Percentiles rank a stretch among this genome's conserved stretches.
Conservation (phyloP, 1,140 invertebrate genomes). For the Neodiprion pinetum region DNA sequence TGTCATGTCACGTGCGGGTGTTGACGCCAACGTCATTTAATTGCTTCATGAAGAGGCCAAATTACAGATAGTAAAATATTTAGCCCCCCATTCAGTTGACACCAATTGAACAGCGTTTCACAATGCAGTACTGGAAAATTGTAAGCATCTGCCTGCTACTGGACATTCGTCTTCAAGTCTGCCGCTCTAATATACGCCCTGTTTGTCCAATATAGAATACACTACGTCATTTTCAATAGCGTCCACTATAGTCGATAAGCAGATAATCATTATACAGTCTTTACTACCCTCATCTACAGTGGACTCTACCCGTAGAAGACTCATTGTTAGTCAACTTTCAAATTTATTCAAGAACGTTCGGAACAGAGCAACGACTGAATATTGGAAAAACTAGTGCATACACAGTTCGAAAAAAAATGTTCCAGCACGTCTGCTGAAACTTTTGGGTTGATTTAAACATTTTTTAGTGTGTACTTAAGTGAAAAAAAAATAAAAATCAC, state of each 20-base stretch:
- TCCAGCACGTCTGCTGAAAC: not conserved
- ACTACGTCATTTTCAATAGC: too few species aligned
- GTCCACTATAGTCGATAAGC: too few species aligned
- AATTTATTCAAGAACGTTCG: too few species aligned
- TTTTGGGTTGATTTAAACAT: not conserved
- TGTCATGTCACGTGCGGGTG: not conserved
- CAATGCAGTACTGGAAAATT: not conserved
- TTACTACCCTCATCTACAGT: too few species aligned
- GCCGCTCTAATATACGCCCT: too few species aligned
- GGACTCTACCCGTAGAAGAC: too few species aligned
- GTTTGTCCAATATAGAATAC: too few species aligned
- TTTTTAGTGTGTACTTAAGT: not conserved
- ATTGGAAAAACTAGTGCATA: too few species aligned
- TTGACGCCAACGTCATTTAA: not conserved
- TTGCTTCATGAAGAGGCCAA: constrained; percentile 14
- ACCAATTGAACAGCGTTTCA: constrained; percentile 38
- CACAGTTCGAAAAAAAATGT: too few species aligned
- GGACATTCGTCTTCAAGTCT: too few species aligned
- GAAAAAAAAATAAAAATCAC: not conserved
- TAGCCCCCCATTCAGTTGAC: constrained; percentile 49
- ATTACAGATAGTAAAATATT: constrained; percentile 38
- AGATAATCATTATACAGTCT: too few species aligned
- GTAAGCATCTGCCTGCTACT: constrained; percentile 1
- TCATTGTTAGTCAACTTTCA: not conserved
- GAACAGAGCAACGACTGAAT: too few species aligned